Base-by-base conservation (phyloP, 2,113 vertebrate genomes). In the Gadus macrocephalus region DNA sequence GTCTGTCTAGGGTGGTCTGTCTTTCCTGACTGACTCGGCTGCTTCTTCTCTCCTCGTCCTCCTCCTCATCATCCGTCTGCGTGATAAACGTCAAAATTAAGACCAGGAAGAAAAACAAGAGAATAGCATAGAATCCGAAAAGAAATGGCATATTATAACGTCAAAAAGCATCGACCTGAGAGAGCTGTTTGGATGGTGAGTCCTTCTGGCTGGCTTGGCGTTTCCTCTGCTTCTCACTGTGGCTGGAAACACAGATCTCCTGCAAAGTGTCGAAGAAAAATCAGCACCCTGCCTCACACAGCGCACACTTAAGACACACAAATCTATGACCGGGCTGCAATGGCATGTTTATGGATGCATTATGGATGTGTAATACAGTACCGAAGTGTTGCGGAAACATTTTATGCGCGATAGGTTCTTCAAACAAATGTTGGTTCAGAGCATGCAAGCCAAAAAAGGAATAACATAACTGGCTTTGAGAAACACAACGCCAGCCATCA, bases 191-290 rank as follows among this genome's bases (percentile, higher is more conserved):
- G 27, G 72, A 82, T 85, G 84, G 85, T 69, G 87, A 90, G 66
- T 92, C 90, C 69, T 93, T 92, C 71, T 92, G 89, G n/a, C 82
- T 74, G 72, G 75, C 90, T 78, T 92, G 90, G 72, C 66, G 93
- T 27, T 93, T 91, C 35, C 94, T 92, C 71, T 94, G 88, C 85
- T 98, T 98, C 86, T 97, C 93, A 65, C 85, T 92, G 91, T 97
- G 95, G 82, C 94, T 98, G 84, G 92, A 91, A 0, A 98, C 93
- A 89, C 97, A 99, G 78, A 98, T 96, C 85, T 98, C 97, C 97
- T 99, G 84, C 64, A 84, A 35, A 68, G 62, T 14, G 49, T 68
- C 8, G 65, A 17, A 68, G 49, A 15, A 38, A 25, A 25, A 14
- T 70, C 14, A 78, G 20, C 56, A 67, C 65, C 49, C 69, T 31